Evolutionary conservation across 2,888 invertebrate genomes (phyloP), one percentile per base, ranked within the genome.

Genomic region (Hyalella azteca): DNA sequence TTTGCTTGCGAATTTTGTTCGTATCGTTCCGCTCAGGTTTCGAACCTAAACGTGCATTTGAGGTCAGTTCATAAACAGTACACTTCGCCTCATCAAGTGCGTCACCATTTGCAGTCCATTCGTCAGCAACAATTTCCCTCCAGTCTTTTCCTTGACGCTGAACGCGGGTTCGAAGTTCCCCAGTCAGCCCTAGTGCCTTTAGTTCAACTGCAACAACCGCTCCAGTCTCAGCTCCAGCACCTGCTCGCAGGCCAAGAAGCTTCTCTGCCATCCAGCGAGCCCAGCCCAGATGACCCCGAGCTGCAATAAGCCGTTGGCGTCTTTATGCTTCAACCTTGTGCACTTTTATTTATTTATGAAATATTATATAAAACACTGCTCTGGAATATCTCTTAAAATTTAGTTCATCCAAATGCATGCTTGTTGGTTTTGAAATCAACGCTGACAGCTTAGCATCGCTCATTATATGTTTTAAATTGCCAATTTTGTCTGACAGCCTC

Each of bases 11-110:
- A 84, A 45, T 73, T 84, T 32, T 84, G 84, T 40, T 73, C 84
- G 15, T 84, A 84, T 73, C 80, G 84, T 7, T 82, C 84, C 22
- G 84, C 84, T 13, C 84, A 82, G 39, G 79, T 81, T 19, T 82
- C 82, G 59, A 84, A 84, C 49, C 79, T 84, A 5, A 84, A 84
- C 39, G 84, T 82, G 4, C 84, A 84, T 60, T 66, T 84, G 48
- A 84, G 80, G 41, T 78, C 82, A 26, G 79, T 84, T 11, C 84
- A 84, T 60, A 32, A 36, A 19, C 66, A 36, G 4, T 32, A 36
- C 9, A 19, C 66, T 15, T n/a, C 36, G 9, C 36, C 39, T 5
- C 66, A 66, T 11, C 66, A 66, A n/a, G 32, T 36, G 3, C 66
- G 66, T 15, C 66, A 66, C 19, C 66, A 66, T 5, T 15, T 66